Evolutionary conservation across 2,797 vertebrate genomes (phyloP).

Genomic region (Trichosurus vulpecula): DNA sequence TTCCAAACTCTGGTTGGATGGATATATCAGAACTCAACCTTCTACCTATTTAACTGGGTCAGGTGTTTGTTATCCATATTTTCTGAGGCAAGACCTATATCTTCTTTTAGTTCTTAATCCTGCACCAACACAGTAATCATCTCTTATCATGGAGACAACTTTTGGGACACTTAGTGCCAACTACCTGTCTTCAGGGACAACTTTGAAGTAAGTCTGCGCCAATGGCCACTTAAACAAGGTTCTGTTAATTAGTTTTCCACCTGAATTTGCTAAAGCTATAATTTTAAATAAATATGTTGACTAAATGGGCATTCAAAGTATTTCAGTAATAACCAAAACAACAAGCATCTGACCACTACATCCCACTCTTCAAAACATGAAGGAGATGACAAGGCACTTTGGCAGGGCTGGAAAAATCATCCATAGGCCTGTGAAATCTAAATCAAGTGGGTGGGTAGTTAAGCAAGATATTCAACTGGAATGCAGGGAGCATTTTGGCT

Average conservation of each 20-base stretch:
- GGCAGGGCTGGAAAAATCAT: conserved; percentile 20
- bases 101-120: neutral
- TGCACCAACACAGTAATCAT: neutral
- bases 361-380: neutral
- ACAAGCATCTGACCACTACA: conserved; percentile 36
- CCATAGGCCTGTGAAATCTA: neutral
- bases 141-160: neutral
- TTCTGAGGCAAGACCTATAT: neutral
- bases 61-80: neutral
- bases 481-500: neutral
- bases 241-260: conserved; percentile 47
- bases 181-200: neutral
- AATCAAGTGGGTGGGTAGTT: conserved; percentile 6
- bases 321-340: conserved; percentile 36
- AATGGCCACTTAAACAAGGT: conserved; percentile 37
- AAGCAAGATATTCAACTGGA: neutral
- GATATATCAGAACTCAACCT: neutral
- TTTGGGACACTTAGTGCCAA: neutral
- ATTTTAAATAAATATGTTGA: conserved; percentile 13
- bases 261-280: conserved; percentile 39
- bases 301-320: conserved; percentile 40
- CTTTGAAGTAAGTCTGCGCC: neutral
- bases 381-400: conserved; percentile 43
- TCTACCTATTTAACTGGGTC: neutral
- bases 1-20: neutral